Base-by-base conservation (phyloP, 2,888 invertebrate species). In the Exocentrus adspersus region DNA sequence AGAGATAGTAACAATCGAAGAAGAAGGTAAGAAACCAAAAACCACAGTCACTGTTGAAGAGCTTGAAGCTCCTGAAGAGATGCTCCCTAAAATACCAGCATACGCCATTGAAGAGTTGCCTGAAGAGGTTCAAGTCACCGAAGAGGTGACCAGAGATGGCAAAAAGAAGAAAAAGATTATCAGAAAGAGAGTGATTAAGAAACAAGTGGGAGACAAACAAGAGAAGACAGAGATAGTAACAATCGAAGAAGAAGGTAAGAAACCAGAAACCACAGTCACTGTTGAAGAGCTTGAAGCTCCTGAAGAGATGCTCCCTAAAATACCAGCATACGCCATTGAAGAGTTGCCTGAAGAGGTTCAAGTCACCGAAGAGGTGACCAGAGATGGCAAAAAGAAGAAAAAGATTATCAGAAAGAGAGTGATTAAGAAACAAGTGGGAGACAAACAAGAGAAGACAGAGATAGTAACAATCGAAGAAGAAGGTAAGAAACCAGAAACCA, bases 1-100 rank as follows among this genome's bases (percentile, higher is more conserved):
- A 58, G 83, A 84, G 78, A 84, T 86, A 64, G 80, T 83, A 64
- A 85, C 84, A 0, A 76, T 83, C 45, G 83, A 84, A 66, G 84
- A 85, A 76, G 84, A 84, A 64, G 84, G 82, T 43, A 81, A 84
- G 68, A 54, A 81, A 66, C 84, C 80, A 6, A 75, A 82, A 58
- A 80, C 82, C 3, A 77, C 81, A 1, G 81, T 86, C 16, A 77
- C 79, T 20, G 78, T 85, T 2, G 79, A 78, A 24, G 80, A 83
- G 24, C 67, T 74, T 1, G 82, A 84, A 64, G 69, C 78, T 2
- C 75, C 77, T 2, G 70, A 73, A 68, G 77, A 77, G 60, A 65
- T 72, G 21, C 62, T 68, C 17, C 60, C 73, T 14, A 71, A 75
- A 63, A 45, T 81, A 24, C 78, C 72, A 59, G 75, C 79, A 50